A percentile compares a stretch with the other conserved stretches of the same genome.
These are phyloP conservation scores for Uromys caudimaculatus DNA, from an alignment of 2,797 vertebrate genomes.

Conservation along the genomic window DNA sequence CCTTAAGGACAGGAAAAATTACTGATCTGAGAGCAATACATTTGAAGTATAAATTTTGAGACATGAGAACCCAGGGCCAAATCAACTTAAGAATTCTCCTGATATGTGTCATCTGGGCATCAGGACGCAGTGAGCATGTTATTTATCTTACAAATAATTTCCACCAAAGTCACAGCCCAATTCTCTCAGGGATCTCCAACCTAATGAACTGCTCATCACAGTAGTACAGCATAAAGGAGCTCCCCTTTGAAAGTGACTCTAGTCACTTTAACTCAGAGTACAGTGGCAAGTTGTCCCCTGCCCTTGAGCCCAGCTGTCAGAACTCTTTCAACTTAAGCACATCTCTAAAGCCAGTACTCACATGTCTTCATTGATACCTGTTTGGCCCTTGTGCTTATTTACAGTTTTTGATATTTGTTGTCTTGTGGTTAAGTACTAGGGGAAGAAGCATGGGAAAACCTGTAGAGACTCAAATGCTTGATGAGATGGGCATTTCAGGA, in stretches of 20 bases:
- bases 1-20: not conserved
- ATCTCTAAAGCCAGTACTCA: not conserved
- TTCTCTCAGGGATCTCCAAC: constrained; percentile 56
- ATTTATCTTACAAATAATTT: constrained; percentile 52
- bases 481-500: not conserved
- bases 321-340: constrained; percentile 27
- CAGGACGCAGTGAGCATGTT: constrained; percentile 15
- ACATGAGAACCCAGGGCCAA: not conserved
- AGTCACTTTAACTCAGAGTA: constrained; percentile 58
- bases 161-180: constrained; percentile 1
- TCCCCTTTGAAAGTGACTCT: not conserved
- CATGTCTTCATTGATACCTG: not conserved
- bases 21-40: constrained; percentile 11
- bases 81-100: constrained; percentile 24
- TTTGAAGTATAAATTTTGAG: constrained; percentile 34
- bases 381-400: not conserved
- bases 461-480: not conserved
- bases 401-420: not conserved
- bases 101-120: constrained; percentile 6
- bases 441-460: not conserved
- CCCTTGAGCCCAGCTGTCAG: constrained; percentile 10
- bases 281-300: not conserved
- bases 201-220: constrained; percentile 54
- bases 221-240: not conserved
- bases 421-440: not conserved